These are phyloP conservation scores for Tipula lateralis DNA, from an alignment of 2,888 invertebrate genomes.

Conservation along the genomic window DNA sequence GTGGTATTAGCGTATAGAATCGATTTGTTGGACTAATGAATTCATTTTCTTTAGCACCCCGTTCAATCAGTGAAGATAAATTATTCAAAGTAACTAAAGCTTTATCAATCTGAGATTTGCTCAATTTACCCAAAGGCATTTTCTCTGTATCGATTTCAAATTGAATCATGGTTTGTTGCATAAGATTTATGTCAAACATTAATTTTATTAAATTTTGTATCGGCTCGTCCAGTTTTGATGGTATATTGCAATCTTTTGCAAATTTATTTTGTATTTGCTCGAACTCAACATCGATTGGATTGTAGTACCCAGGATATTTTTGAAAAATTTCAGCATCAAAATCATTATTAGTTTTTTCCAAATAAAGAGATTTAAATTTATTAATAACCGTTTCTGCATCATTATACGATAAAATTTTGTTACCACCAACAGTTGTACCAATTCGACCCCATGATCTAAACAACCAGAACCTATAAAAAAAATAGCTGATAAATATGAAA, in stretches of 20 bases:
- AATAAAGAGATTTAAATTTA: background rate
- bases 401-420: slow-evolving; percentile 55
- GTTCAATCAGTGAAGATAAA: slow-evolving; percentile 57
- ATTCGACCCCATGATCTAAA: slow-evolving; percentile 96
- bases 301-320: slow-evolving; percentile 66
- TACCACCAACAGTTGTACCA: slow-evolving; percentile 87
- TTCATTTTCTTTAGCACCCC: slow-evolving; percentile 48
- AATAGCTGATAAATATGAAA: background rate
- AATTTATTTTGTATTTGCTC: slow-evolving; percentile 41
- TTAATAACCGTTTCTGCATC: slow-evolving; percentile 53
- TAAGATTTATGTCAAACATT: slow-evolving; percentile 85
- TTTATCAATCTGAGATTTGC: slow-evolving; percentile 78
- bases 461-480: slow-evolving; percentile 60
- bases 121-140: slow-evolving; percentile 97
- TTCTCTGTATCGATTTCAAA: slow-evolving; percentile 96
- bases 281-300: slow-evolving; percentile 79
- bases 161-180: slow-evolving; percentile 90
- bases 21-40: slow-evolving; percentile 84
- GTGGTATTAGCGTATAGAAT: slow-evolving; percentile 94
- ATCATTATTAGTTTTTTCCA: background rate
- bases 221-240: slow-evolving; percentile 66
- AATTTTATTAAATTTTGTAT: slow-evolving; percentile 79
- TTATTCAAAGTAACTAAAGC: slow-evolving; percentile 79
- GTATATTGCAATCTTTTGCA: slow-evolving; percentile 45
- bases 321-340: background rate